These are phyloP conservation scores for Danio rerio DNA, from an alignment of 2,113 vertebrate species.

Conservation along the genomic window GRCz12tu NC_133180.1:44817001-44817500, in stretches of 20 bases:
- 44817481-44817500: conserved; percentile 39
- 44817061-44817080: too few species aligned
- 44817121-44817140: neutral
- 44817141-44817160: neutral
- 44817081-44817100: too few species aligned
- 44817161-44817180: neutral
- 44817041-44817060: too few species aligned
- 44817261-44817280: neutral
- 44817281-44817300: neutral
- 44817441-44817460: conserved; percentile 29
- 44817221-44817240: neutral
- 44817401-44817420: neutral
- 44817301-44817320: neutral
- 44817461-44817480: conserved; percentile 19
- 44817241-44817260: neutral
- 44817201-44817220: neutral
- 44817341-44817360: neutral
- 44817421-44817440: conserved; percentile 1
- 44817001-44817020: too few species aligned
- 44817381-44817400: neutral
- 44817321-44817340: too few species aligned
- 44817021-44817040: too few species aligned
- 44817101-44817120: neutral
- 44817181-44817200: neutral
- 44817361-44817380: conserved; percentile 2